Evolutionary conservation across 2,888 invertebrate species (phyloP).

Genomic region (Sabatieria punctata): DNA sequence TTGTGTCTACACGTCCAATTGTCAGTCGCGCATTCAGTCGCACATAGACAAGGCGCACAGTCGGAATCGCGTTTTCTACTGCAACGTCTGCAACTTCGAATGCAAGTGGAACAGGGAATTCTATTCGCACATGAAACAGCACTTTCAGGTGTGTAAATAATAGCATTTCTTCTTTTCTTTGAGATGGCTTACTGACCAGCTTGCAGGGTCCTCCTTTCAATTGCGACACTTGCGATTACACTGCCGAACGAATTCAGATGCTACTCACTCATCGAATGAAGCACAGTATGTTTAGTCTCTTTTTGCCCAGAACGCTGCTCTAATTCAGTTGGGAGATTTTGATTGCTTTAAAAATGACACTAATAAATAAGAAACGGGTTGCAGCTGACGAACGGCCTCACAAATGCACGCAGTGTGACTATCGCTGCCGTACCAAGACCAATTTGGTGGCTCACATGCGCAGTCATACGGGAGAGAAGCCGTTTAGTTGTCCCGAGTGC

Average conservation of each 20-base stretch:
- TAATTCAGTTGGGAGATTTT: background rate
- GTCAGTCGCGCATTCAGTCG: constrained; percentile 40
- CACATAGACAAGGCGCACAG: constrained; percentile 43
- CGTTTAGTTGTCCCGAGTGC: constrained; percentile 42
- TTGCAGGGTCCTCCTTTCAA: constrained; percentile 47
- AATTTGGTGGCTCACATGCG: constrained; percentile 45
- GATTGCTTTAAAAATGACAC: background rate
- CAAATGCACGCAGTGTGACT: constrained; percentile 42
- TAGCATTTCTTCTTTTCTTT: background rate
- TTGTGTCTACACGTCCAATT: constrained; percentile 41
- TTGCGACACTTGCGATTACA: constrained; percentile 45
- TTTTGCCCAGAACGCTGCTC: background rate
- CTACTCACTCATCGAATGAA: constrained; percentile 45
- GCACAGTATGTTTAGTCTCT: constrained; percentile 32
- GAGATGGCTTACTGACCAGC: constrained; percentile 22
- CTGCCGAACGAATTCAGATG: constrained; percentile 40
- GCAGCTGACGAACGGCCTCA: constrained; percentile 36
- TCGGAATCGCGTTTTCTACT: constrained; percentile 44
- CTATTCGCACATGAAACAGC: constrained; percentile 44
- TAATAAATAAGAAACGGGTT: background rate
- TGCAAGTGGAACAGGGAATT: constrained; percentile 47
- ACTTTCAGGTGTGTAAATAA: constrained; percentile 20
- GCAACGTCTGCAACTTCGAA: constrained; percentile 46
- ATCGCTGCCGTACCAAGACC: constrained; percentile 43
- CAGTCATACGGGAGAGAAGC: constrained; percentile 43